Base-by-base conservation (phyloP, 1,140 invertebrate species). In the Achroia grisella region DNA sequence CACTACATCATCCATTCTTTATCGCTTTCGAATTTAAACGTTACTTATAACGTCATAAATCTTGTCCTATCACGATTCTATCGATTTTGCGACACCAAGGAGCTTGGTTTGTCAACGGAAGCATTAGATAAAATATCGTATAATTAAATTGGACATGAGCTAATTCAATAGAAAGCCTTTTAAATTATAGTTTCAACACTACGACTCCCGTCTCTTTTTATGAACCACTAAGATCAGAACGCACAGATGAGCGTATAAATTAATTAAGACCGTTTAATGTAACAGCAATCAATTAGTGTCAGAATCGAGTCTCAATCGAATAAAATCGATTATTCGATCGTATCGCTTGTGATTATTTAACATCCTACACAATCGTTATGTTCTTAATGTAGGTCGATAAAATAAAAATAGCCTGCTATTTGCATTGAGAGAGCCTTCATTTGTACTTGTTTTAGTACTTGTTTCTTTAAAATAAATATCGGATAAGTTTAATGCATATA, bases 211-310 rank as follows among this genome's bases (percentile, higher is more conserved):
- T 60, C 52, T 58, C 14, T 71, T 66, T 62, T 70, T 62, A 57
- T 32, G 43, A 44, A 32, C 34, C 44, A 51, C 48, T 48, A 33
- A 59, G 41, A 39, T 52, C 46, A 33, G 48, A 36, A 40, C 40
- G 10, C 44, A 23, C 17, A 2, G 44, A 40, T 39, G 29, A 41
- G 46, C 50, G 56, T 63, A 64, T 58, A 62, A 63, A 71, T 68
- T 66, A 70, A 73, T 73, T 69, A 64, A 52, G 51, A 36, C 31
- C 36, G 39, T 61, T 69, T 62, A 62, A 50, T 46, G 46, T 65
- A 63, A 65, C 58, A 60, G 60, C 48, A 45, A 69, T 71, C 68
- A 62, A 72, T 79, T 73, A 73, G 48, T 67, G 68, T 64, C 57
- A 62, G 54, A 46, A 59, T 59, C 53, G 46, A 48, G 42, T 57